Conservation (phyloP, 1,140 invertebrate genomes). For the Tetragnatha versicolor region DNA sequence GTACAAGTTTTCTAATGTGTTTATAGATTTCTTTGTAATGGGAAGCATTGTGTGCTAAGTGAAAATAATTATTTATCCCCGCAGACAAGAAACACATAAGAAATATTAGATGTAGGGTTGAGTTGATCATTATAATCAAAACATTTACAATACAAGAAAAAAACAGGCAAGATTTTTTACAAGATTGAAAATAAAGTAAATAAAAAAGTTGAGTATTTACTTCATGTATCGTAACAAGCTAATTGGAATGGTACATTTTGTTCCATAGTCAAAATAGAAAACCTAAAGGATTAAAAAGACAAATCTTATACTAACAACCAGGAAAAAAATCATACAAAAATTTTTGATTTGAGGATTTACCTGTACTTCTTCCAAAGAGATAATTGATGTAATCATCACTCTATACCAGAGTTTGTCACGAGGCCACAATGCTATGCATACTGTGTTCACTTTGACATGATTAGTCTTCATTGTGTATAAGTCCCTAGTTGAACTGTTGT, state of each 20-base stretch:
- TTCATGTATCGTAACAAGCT: slow-evolving; percentile 1
- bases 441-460: neutral
- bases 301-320: neutral
- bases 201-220: slow-evolving; percentile 27
- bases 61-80: no score
- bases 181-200: no score
- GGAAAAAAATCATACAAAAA: neutral
- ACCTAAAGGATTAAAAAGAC: slow-evolving; percentile 14
- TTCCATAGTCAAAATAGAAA: slow-evolving; percentile 42
- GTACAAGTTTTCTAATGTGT: no score
- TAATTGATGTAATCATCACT: neutral
- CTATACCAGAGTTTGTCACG: neutral
- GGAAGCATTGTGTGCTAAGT: no score
- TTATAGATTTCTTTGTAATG: no score
- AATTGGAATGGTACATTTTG: neutral
- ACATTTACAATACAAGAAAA: no score
- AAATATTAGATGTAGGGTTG: no score
- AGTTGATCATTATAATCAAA: no score
- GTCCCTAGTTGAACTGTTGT: neutral
- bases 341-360: neutral
- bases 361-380: neutral
- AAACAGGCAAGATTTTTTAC: no score
- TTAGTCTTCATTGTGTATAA: neutral
- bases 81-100: no score
- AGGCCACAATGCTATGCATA: neutral